Evolutionary conservation across 2,113 vertebrate species (phyloP).

Genomic region (Bufo gargarizans): DNA sequence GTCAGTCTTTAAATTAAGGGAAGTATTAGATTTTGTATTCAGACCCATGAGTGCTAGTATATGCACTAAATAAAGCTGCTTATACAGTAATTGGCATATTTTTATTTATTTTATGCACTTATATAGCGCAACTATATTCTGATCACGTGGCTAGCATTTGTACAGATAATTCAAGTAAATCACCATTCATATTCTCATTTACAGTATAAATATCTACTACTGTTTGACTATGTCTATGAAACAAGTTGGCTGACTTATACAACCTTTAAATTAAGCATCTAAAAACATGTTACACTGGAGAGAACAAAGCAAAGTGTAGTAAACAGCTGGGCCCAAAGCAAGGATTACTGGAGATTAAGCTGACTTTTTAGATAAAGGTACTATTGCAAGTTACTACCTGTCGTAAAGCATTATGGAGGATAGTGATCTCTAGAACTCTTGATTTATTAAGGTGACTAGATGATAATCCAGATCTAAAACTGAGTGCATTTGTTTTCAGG

Average conservation of each 20-base stretch:
- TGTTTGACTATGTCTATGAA: not conserved
- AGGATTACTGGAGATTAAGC: constrained; percentile 7
- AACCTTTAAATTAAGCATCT: not conserved
- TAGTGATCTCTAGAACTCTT: not conserved
- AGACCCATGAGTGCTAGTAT: too few species aligned
- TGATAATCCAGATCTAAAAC: not conserved
- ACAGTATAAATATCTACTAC: too few species aligned
- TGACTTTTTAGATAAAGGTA: not conserved
- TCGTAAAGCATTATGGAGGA: not conserved
- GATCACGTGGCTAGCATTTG: too few species aligned
- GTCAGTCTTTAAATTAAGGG: too few species aligned
- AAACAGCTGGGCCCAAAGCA: constrained; percentile 2
- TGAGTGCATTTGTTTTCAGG: too few species aligned
- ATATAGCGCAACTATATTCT: too few species aligned
- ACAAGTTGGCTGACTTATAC: not conserved
- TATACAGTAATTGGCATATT: too few species aligned
- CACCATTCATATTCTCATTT: too few species aligned
- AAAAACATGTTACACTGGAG: not conserved
- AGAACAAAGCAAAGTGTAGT: not conserved
- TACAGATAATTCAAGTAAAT: too few species aligned
- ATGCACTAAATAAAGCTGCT: too few species aligned
- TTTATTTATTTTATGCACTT: too few species aligned
- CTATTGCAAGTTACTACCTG: not conserved
- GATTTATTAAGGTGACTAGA: not conserved
- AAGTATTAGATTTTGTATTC: too few species aligned